phyloP scores from a whole-genome alignment of 2,888 invertebrate genomes.

The Aelia acuminata region DNA sequence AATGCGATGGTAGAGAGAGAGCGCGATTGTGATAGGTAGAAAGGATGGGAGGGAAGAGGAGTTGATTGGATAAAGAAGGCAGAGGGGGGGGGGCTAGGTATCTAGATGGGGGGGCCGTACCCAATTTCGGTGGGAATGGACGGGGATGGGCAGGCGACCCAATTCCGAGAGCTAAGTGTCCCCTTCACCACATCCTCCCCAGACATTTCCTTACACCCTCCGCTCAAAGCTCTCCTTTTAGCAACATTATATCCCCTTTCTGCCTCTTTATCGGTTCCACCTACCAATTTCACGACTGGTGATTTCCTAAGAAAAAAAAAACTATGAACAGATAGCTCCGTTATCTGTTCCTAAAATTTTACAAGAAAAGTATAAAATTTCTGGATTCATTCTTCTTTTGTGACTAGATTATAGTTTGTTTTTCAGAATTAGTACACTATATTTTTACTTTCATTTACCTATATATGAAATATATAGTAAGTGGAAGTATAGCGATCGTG shows the following conservation, averaged over 20 bases:
- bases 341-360: too few relatives aligned
- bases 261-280: not conserved
- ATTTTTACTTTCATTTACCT: too few relatives aligned
- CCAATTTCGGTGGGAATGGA: conserved; percentile 26
- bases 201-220: conserved; percentile 24
- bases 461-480: too few relatives aligned
- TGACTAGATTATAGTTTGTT: too few relatives aligned
- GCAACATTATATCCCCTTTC: conserved; percentile 1
- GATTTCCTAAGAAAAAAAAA: not conserved
- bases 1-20: not conserved
- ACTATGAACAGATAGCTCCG: not conserved
- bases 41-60: not conserved
- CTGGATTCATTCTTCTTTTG: too few relatives aligned
- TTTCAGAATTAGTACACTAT: too few relatives aligned
- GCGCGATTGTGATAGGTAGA: not conserved
- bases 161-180: not conserved
- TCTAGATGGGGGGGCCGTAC: not conserved
- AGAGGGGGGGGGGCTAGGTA: not conserved
- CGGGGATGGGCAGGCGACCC: conserved; percentile 30
- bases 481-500: too few relatives aligned
- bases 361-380: too few relatives aligned
- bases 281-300: conserved; percentile 8
- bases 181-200: conserved; percentile 14
- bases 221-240: not conserved
- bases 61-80: conserved; percentile 23